Percentiles rank a stretch among this genome's conserved stretches.
Evolutionary conservation across 2,113 vertebrate genomes (phyloP).

Genomic region (Silurus glanis): DNA sequence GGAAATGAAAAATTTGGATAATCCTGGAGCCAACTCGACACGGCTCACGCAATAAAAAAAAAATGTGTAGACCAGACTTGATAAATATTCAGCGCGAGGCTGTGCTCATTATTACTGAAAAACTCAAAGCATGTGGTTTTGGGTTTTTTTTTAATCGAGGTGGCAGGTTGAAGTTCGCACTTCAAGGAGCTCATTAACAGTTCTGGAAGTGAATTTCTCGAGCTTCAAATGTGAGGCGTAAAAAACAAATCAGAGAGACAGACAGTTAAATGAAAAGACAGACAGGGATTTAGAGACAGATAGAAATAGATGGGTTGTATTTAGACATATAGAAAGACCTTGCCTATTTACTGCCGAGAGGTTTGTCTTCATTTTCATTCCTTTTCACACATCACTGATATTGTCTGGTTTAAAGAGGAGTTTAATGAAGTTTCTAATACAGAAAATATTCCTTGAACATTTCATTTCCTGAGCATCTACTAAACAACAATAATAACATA

Average conservation of each 20-base stretch:
- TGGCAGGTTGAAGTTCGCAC: conserved; percentile 13
- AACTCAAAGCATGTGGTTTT: not conserved
- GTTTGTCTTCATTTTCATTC: not conserved
- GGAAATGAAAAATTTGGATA: not conserved
- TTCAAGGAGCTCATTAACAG: conserved; percentile 31
- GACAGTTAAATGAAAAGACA: not conserved
- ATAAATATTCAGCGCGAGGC: not conserved
- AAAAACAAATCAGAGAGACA: not conserved
- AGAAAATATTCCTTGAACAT: not conserved
- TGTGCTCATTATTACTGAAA: conserved; percentile 13
- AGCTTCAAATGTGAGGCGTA: not conserved
- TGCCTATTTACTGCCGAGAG: not conserved
- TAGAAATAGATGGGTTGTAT: not conserved
- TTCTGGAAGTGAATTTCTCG: conserved; percentile 2
- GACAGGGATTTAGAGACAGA: not conserved
- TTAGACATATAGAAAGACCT: not conserved
- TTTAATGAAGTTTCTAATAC: not conserved
- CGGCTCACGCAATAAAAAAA: not conserved
- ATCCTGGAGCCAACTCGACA: not conserved
- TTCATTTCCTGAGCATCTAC: too few relatives aligned
- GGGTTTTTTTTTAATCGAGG: conserved; percentile 8
- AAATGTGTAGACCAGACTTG: not conserved
- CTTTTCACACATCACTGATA: not conserved
- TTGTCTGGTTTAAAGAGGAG: not conserved
- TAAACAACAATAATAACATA: not conserved